Base-by-base conservation (phyloP, 2,888 invertebrate genomes). In the Cepaea hortensis region DNA sequence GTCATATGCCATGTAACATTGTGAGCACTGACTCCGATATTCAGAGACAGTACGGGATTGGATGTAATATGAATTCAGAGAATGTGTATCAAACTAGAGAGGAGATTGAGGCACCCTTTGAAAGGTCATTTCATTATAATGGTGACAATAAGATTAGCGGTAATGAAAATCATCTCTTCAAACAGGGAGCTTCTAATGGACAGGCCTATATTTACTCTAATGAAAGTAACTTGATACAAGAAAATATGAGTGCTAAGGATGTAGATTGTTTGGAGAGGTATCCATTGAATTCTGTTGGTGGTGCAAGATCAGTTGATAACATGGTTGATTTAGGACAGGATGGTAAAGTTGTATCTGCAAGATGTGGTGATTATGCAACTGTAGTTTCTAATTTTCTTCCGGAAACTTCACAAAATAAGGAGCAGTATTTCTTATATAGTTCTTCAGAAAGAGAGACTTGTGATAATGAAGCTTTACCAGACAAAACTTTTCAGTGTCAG, bases 361-460 rank as follows among this genome's bases (percentile, higher is more conserved):
- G 55, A 73, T n/a, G 9, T 55, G 75, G 75, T 15, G 55, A n/a
- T 70, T 82, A 73, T 75, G 75, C 62, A 7, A 35, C 75, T 6
- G 73, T 75, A 4, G 83, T 83, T 20, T 83, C 65, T 65, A 76
- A 76, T 65, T 84, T 84, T 65, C 65, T 84, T 3, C 84, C 62
- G 5, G 62, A 61, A 84, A 65, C 76, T 65, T 55, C 83, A 62
- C 75, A 65, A 46, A 3, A 11, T 46, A 84, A 68, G 35, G 83
- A 84, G 1, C 13, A 61, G 13, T 23, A 83, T 3, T 73, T 13
- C 61, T 35, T 83, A n/a, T 35, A 61, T 61, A 15, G 13, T n/a
- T 72, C 72, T 23, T 23, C 35, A 15, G 73, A 73, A 23, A 70
- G 82, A 82, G 23, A 18, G 6, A 35, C 72, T 0, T 55, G 23